Percentiles rank a stretch among this genome's conserved stretches.
These are phyloP conservation scores for Lithosia quadra DNA, from an alignment of 2,888 invertebrate species.

Conservation along the genomic window DNA sequence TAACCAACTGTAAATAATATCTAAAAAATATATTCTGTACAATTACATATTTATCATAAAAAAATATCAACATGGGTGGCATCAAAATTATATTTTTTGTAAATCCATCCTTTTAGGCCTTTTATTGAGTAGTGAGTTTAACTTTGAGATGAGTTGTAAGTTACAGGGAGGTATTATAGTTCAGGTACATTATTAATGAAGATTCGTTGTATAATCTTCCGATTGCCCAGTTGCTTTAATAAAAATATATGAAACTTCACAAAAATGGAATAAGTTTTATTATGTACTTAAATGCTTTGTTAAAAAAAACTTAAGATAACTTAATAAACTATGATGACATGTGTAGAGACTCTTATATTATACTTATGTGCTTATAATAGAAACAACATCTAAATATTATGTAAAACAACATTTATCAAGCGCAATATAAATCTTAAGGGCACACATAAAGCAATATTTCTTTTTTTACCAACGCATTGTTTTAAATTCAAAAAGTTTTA, in stretches of 20 bases:
- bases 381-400: conserved; percentile 14
- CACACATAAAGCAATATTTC: neutral
- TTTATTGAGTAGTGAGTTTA: no score
- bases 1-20: no score
- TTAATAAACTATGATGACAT: neutral
- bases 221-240: neutral
- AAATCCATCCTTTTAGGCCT: no score
- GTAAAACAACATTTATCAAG: conserved; percentile 9
- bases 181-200: neutral
- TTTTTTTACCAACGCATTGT: neutral
- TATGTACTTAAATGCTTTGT: conserved; percentile 9
- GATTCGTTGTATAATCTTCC: neutral
- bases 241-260: neutral
- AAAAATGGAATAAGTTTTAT: neutral
- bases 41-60: neutral
- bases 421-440: conserved; percentile 8
- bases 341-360: neutral
- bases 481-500: neutral
- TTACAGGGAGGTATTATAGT: no score
- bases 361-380: neutral
- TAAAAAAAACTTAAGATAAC: neutral
- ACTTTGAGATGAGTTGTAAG: no score
- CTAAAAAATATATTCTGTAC: neutral
- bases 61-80: no score
- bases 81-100: no score